Evolutionary conservation across 2,888 invertebrate genomes (phyloP), one percentile per base, ranked within the genome.

Genomic region (Acanthosoma haemorrhoidale): DNA sequence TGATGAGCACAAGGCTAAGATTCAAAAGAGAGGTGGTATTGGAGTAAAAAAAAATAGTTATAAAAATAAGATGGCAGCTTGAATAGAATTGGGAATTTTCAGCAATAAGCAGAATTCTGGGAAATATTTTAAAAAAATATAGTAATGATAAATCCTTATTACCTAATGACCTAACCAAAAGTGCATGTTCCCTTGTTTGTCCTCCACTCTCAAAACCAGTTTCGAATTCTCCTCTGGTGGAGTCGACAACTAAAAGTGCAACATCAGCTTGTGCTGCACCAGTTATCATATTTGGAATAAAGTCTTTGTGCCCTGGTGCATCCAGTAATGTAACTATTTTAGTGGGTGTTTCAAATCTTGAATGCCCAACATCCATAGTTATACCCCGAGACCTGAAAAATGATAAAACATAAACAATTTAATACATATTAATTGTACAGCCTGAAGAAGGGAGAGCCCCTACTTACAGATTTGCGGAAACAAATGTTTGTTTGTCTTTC

Each of bases 231-330:
- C 99, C 99, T 76, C 91, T 84, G 0, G 92, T 92, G 0, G 97
- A 94, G 83, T 99, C 98, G 0, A 99, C 92, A 0, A 99, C 98
- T 21, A 99, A 82, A 34, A 99, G 83, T 13, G 96, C 97, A 1
- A 95, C 97, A 82, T 99, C 99, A 2, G 99, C 99, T 81, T 98
- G 97, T 0, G 96, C 93, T 2, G 98, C 96, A 15, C 98, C 98
- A 13, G 92, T 93, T 75, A 99, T 99, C 98, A 99, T 99, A 78
- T 99, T 98, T 2, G 99, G 98, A 78, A 99, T 98, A 78, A 99
- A 99, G 80, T 99, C 99, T 79, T 94, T 96, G 80, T 99, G 99
- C 0, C 99, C 99, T 0, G 99, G 99, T 31, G 99, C 97, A 84
- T 99, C 99, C 70, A 99, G 82, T 58, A 99, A 82, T 0, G 90